phyloP scores from a whole-genome alignment of 1,140 invertebrate species.

The Achroia grisella region DNA sequence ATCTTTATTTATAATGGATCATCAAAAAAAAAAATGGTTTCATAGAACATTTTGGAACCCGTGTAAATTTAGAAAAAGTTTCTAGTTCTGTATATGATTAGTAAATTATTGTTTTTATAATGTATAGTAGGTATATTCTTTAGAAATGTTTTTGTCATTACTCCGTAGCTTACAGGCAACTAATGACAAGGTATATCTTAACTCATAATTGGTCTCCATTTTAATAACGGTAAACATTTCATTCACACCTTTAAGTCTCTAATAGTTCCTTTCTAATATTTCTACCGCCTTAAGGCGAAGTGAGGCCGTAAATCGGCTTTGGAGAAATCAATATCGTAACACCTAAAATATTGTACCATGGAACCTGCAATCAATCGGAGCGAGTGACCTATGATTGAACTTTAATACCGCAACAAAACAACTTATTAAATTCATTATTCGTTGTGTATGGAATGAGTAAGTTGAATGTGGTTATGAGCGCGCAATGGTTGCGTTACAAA shows the following conservation, averaged over 20 bases:
- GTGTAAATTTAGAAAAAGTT: no score
- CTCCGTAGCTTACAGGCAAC: no score
- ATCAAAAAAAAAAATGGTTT: no score
- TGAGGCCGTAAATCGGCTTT: slow-evolving; percentile 21
- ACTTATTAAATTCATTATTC: slow-evolving; percentile 9
- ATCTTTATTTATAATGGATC: no score
- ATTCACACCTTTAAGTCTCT: slow-evolving; percentile 21
- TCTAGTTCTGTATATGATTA: no score
- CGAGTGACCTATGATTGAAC: slow-evolving; percentile 15
- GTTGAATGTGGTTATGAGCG: neutral
- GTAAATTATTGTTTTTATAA: no score
- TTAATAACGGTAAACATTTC: slow-evolving; percentile 15
- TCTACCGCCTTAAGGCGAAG: slow-evolving; percentile 21
- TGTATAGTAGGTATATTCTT: no score
- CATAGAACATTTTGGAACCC: no score
- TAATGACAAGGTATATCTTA: no score
- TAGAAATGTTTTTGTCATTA: no score
- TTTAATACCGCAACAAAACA: neutral
- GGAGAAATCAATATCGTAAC: slow-evolving; percentile 48
- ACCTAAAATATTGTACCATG: slow-evolving; percentile 36
- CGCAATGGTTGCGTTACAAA: slow-evolving; percentile 10
- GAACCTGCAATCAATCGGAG: slow-evolving; percentile 30
- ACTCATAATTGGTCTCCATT: neutral
- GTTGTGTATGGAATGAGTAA: neutral
- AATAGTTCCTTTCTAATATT: slow-evolving; percentile 31